Percentiles rank a stretch among this genome's conserved stretches.
Conservation (phyloP, 2,797 vertebrate species). For the Cryptoblepharus egeriae region DNA sequence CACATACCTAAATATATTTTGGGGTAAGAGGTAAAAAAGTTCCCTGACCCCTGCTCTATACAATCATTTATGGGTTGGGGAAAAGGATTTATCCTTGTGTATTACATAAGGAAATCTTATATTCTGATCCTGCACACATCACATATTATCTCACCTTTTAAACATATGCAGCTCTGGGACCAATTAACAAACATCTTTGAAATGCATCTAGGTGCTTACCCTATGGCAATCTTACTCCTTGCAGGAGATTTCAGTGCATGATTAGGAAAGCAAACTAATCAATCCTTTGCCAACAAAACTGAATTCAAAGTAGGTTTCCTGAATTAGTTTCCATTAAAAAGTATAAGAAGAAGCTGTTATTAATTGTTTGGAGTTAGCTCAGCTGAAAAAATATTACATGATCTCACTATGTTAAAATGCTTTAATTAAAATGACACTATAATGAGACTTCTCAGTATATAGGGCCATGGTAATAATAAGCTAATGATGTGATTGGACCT, state of each 20-base stretch:
- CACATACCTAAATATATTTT: too few species aligned
- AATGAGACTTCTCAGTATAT: neutral
- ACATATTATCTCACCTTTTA: neutral
- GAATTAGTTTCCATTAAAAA: neutral
- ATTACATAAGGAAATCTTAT: slow-evolving; percentile 6
- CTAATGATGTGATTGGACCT: too few species aligned
- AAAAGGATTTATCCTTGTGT: neutral
- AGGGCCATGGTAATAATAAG: neutral
- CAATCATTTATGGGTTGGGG: neutral
- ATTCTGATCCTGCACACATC: neutral
- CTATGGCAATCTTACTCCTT: slow-evolving; percentile 1
- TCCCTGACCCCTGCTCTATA: too few species aligned
- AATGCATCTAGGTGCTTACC: slow-evolving; percentile 1
- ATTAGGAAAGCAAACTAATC: slow-evolving; percentile 9
- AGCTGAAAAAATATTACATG: neutral
- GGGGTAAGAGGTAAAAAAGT: too few species aligned
- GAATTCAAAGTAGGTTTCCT: slow-evolving; percentile 8
- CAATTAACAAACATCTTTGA: slow-evolving; percentile 20
- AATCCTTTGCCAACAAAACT: neutral
- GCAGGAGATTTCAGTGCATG: neutral
- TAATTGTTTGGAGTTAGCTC: neutral
- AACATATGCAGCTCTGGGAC: slow-evolving; percentile 18
- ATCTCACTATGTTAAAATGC: neutral
- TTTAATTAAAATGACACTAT: neutral
- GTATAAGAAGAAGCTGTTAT: neutral